Conservation (phyloP, 2,888 invertebrate species). For the Dicyrtoma fusca region DNA sequence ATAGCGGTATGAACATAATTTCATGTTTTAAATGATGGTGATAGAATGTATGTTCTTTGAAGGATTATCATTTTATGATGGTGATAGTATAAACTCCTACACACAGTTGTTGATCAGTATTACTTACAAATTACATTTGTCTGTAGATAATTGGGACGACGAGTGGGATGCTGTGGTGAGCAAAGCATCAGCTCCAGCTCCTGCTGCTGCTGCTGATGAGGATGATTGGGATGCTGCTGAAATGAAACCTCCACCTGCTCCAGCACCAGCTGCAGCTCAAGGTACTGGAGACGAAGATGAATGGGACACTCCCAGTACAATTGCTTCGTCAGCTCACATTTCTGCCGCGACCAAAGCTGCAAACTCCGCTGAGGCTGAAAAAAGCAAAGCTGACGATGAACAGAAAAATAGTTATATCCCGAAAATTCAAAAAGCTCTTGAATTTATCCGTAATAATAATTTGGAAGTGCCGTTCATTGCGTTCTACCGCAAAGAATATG, state of each 20-base stretch:
- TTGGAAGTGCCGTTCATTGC: slow-evolving; percentile 98
- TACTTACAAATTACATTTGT: too few species aligned
- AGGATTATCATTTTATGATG: too few species aligned
- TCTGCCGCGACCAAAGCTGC: not conserved
- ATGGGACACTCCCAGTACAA: slow-evolving; percentile 24
- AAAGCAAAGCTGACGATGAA: slow-evolving; percentile 44
- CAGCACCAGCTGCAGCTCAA: slow-evolving; percentile 20
- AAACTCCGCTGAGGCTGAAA: slow-evolving; percentile 30
- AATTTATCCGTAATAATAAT: slow-evolving; percentile 93
- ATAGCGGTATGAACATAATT: too few species aligned
- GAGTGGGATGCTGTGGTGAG: not conserved
- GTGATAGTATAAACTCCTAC: too few species aligned
- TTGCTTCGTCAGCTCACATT: slow-evolving; percentile 33
- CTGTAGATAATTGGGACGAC: slow-evolving; percentile 18
- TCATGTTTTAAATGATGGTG: too few species aligned
- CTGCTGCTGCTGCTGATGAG: slow-evolving; percentile 34
- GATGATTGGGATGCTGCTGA: slow-evolving; percentile 44
- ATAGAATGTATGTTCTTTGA: too few species aligned
- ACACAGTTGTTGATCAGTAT: too few species aligned
- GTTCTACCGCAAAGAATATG: slow-evolving; percentile 97
- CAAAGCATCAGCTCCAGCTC: too few species aligned
- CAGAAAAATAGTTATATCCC: slow-evolving; percentile 65
- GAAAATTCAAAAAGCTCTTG: slow-evolving; percentile 92
- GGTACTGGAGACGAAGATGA: slow-evolving; percentile 37
- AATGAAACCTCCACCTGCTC: slow-evolving; percentile 10